Conservation (phyloP, 2,113 vertebrate species). For the Misgurnus anguillicaudatus region DNA sequence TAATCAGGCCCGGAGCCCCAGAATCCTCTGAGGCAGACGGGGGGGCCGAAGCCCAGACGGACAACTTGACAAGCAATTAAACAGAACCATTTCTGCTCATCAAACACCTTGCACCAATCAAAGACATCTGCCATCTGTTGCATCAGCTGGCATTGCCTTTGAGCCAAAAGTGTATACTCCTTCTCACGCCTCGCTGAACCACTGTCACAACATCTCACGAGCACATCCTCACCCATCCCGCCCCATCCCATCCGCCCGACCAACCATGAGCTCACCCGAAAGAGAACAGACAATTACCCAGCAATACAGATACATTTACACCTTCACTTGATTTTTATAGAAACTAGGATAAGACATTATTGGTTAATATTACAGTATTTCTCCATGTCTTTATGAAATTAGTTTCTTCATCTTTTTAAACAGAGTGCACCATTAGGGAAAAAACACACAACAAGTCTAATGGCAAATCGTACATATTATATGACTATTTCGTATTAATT, state of each 20-base stretch:
- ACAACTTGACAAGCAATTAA: slow-evolving; percentile 93
- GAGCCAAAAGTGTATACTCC: slow-evolving; percentile 38
- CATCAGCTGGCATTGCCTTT: slow-evolving; percentile 80
- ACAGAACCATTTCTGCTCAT: slow-evolving; percentile 84
- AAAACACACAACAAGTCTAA: no score
- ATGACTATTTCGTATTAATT: no score
- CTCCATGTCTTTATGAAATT: no score
- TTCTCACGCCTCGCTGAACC: slow-evolving; percentile 32
- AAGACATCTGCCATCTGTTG: slow-evolving; percentile 87
- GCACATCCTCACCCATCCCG: not conserved
- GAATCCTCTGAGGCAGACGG: slow-evolving; percentile 65
- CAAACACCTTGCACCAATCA: slow-evolving; percentile 78
- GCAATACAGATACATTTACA: no score
- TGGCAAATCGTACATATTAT: no score
- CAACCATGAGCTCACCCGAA: not conserved
- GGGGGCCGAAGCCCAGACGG: slow-evolving; percentile 75
- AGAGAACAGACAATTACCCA: no score
- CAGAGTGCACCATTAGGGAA: no score
- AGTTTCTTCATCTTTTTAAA: no score
- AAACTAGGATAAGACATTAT: no score
- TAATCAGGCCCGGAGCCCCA: slow-evolving; percentile 33
- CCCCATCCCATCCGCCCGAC: not conserved
- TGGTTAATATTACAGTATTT: no score
- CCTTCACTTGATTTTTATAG: no score
- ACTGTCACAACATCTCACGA: slow-evolving; percentile 51